phyloP scores from a whole-genome alignment of 2,797 vertebrate genomes.

The Smutsia gigantea region DNA sequence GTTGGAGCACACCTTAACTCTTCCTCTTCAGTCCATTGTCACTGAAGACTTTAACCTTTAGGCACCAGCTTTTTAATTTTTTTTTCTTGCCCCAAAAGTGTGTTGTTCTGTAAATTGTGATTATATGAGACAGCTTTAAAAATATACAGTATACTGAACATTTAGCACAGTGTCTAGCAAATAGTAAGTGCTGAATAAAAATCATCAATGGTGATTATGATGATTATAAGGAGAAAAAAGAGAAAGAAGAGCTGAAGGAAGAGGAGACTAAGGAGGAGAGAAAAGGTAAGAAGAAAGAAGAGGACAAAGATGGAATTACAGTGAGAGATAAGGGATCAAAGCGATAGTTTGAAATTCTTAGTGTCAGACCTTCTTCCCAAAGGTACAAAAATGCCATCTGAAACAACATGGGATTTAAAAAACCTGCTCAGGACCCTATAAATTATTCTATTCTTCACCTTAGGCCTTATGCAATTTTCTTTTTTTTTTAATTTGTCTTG shows the following conservation, averaged over 20 bases:
- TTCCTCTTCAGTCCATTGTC: not conserved
- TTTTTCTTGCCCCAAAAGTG: constrained; percentile 1
- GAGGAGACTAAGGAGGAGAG: not conserved
- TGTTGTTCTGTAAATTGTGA: not conserved
- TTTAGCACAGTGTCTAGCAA: not conserved
- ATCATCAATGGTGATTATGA: not conserved
- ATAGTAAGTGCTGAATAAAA: not conserved
- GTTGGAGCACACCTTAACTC: not conserved
- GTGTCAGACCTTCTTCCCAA: not conserved
- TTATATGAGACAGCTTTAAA: not conserved
- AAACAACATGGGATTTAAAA: not conserved
- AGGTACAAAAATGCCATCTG: not conserved
- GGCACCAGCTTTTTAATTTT: not conserved
- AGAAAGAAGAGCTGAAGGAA: not conserved
- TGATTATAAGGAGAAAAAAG: not conserved
- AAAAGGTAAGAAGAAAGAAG: not conserved
- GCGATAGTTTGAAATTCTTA: not conserved
- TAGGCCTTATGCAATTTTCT: not conserved
- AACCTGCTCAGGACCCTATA: not conserved
- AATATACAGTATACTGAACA: not conserved
- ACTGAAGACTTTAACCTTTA: not conserved
- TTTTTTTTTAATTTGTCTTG: not conserved
- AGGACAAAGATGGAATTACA: not conserved
- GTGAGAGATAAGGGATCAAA: not conserved
- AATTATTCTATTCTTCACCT: not conserved